Evolutionary conservation across 2,113 vertebrate species (phyloP).

Genomic region (Malurus melanocephalus): DNA sequence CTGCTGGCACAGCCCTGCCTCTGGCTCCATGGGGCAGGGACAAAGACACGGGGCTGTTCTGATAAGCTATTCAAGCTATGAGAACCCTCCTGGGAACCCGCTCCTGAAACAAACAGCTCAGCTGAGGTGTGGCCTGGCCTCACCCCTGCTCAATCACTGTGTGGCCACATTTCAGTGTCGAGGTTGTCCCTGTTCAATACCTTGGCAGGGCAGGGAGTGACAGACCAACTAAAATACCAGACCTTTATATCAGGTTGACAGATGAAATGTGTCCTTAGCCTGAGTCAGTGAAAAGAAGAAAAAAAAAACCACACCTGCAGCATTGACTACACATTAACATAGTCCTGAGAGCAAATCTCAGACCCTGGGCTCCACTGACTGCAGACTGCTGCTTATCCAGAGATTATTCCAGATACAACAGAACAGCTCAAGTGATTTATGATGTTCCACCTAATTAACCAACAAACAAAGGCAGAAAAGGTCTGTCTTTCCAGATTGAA

Average conservation of each 20-base stretch:
- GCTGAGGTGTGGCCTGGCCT: conserved; percentile 37
- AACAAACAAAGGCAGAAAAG: conserved; percentile 46
- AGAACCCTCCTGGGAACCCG: conserved; percentile 19
- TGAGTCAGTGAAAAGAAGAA: not conserved
- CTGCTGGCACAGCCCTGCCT: not conserved
- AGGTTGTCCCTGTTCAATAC: not conserved
- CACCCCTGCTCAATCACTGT: not conserved
- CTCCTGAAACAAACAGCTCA: conserved; percentile 3
- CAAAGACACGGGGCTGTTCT: not conserved
- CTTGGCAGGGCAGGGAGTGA: not conserved
- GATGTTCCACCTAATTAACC: conserved; percentile 49
- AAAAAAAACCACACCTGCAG: not conserved
- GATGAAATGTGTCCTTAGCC: not conserved
- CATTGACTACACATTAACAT: not conserved
- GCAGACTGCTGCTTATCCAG: not conserved
- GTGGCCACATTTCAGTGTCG: not conserved
- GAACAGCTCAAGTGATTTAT: conserved; percentile 18
- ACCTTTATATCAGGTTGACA: not conserved
- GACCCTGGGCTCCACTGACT: not conserved
- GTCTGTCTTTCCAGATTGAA: conserved; percentile 26
- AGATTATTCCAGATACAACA: conserved; percentile 31
- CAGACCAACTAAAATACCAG: not conserved
- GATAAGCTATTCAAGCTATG: not conserved
- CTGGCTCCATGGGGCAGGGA: not conserved
- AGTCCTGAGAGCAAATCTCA: not conserved